Percentiles rank a stretch among this genome's conserved stretches.
Conservation (phyloP, 2,113 vertebrate species). For the Hylia prasina region DNA sequence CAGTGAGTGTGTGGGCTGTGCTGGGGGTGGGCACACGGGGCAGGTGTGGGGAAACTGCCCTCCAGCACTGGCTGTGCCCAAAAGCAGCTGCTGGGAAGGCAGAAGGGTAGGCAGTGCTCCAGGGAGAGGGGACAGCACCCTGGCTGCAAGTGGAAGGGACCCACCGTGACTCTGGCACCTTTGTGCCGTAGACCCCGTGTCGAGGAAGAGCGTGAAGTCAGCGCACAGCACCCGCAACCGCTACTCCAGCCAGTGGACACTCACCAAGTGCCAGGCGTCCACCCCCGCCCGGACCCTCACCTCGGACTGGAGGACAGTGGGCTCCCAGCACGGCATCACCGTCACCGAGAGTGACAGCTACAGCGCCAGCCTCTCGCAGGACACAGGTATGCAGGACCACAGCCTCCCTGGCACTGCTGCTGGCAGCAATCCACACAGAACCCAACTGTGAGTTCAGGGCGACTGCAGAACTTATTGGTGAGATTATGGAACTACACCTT, state of each 20-base stretch:
- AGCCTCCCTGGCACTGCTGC: background rate
- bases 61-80: rapidly evolving
- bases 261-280: constrained; percentile 96
- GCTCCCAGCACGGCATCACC: constrained; percentile 95
- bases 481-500: rapidly evolving
- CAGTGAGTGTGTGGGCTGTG: constrained; percentile 74
- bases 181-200: constrained; percentile 83
- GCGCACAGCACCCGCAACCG: constrained; percentile 94
- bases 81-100: background rate
- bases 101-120: rapidly evolving
- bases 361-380: constrained; percentile 96
- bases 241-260: constrained; percentile 98
- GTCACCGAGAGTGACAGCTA: constrained; percentile 99
- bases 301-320: constrained; percentile 95
- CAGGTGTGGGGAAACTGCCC: background rate
- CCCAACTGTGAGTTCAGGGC: rapidly evolving
- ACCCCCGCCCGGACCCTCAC: constrained; percentile 93
- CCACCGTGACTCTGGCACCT: background rate
- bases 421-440: rapidly evolving
- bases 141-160: background rate
- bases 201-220: constrained; percentile 94
- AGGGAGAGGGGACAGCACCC: background rate
- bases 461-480: rapidly evolving
- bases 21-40: rapidly evolving
- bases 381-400: constrained; percentile 80